Evolutionary conservation across 2,888 invertebrate species (phyloP), one percentile per base, ranked within the genome.

Genomic region (Sceliomorpha sp.): DNA sequence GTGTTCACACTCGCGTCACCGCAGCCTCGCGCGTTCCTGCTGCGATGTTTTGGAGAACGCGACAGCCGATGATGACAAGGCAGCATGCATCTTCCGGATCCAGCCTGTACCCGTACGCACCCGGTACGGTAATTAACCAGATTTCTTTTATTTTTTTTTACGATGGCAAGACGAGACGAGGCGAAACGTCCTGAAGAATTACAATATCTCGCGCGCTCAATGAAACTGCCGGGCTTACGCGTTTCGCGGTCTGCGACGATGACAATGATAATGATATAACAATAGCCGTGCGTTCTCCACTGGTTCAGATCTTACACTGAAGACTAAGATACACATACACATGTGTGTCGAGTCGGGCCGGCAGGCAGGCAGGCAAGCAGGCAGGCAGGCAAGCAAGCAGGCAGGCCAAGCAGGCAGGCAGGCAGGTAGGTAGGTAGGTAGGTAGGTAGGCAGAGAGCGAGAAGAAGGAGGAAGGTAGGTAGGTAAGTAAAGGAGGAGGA

Each of bases 251-350:
- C 20, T 51, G 58, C 78, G 68, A 76, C 78, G 77, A 80, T 81
- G 82, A 84, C 81, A 83, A 85, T 84, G 83, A 86, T 81, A 84
- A 83, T 85, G 84, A 85, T 86, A 86, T 83, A 85, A 88, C 87
- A 88, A 88, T 88, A 82, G 81, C 84, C 79, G 88, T 88, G 88
- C 86, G 87, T 87, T 87, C 88, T 84, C 87, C 85, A 79, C 87
- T 82, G 85, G 86, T 85, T 87, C 87, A 80, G 86, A 87, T 87
- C 87, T 85, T 86, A 86, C 87, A 88, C 88, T 88, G 88, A 87
- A 81, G 87, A 85, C 80, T 81, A 81, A 82, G 84, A 83, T 81
- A 87, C 83, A 87, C 87, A 85, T 84, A 88, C 82, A 87, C 84
- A 86, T 84, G 84, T 86, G 86, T 83, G 82, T 78, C 78, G 75